Conservation (phyloP, 2,888 invertebrate genomes). For the Drosophila prolongata region DNA sequence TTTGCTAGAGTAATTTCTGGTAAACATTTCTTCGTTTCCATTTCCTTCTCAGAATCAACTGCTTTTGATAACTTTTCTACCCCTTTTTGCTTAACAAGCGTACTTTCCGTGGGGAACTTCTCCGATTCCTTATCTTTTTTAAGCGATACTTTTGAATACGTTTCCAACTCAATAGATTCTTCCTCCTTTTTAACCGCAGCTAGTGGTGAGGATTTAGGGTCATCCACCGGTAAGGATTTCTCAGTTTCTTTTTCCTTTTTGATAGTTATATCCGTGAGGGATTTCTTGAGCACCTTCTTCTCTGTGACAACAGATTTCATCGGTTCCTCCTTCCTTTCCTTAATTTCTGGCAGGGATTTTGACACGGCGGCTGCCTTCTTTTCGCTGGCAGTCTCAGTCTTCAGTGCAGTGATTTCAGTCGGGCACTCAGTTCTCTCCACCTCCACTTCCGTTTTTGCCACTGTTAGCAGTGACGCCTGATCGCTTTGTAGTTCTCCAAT, state of each 20-base stretch:
- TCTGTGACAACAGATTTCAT: neutral
- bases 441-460: neutral
- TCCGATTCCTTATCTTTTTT: neutral
- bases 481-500: neutral
- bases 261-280: rapidly evolving
- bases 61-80: neutral
- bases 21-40: neutral
- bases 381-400: neutral
- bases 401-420: neutral
- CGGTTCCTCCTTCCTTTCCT: neutral
- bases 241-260: neutral
- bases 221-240: neutral
- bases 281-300: neutral
- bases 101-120: neutral
- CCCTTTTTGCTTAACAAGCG: neutral
- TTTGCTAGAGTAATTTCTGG: neutral
- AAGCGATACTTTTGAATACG: neutral
- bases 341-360: neutral
- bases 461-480: neutral
- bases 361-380: neutral
- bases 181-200: neutral
- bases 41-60: neutral
- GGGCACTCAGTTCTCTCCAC: neutral
- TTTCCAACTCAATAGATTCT: neutral
- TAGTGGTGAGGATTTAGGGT: neutral